Evolutionary conservation across 2,113 vertebrate genomes (phyloP).

Genomic region (Oncorhynchus tshawytscha): DNA sequence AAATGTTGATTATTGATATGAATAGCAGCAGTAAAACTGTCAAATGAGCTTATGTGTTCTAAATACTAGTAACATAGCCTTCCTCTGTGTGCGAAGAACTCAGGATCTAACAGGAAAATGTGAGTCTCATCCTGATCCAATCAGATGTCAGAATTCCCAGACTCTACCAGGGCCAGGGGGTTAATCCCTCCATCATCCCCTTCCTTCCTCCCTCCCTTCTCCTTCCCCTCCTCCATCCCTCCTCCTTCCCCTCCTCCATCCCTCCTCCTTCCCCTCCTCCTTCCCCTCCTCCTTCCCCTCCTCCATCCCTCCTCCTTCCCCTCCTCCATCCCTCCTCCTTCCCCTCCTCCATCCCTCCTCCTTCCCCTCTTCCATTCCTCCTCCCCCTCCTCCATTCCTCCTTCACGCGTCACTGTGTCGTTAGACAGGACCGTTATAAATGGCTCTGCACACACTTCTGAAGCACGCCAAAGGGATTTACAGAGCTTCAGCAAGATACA

Average conservation of each 20-base stretch:
- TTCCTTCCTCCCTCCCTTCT: too few species aligned
- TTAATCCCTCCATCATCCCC: slow-evolving; percentile 48
- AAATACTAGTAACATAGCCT: too few species aligned
- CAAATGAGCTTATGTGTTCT: too few species aligned
- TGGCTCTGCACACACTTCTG: slow-evolving; percentile 31
- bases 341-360: too few species aligned
- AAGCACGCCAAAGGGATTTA: slow-evolving; percentile 5
- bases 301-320: not conserved
- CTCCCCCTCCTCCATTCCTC: slow-evolving; percentile 29
- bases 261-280: too few species aligned
- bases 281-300: too few species aligned
- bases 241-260: too few species aligned
- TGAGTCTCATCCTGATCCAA: slow-evolving; percentile 31
- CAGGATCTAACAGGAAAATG: slow-evolving; percentile 50
- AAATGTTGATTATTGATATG: not conserved
- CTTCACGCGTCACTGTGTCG: slow-evolving; percentile 62
- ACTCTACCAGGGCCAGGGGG: slow-evolving; percentile 13
- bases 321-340: too few species aligned
- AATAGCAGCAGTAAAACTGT: too few species aligned
- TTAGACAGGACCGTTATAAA: slow-evolving; percentile 56
- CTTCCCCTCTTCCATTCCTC: slow-evolving; percentile 19
- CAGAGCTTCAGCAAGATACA: not conserved
- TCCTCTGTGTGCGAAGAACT: slow-evolving; percentile 4
- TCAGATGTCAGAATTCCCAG: slow-evolving; percentile 24
- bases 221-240: too few species aligned